Evolutionary conservation across 2,797 vertebrate genomes (phyloP), one percentile per base, ranked within the genome.

Genomic region (Lagorchestes hirsutus): DNA sequence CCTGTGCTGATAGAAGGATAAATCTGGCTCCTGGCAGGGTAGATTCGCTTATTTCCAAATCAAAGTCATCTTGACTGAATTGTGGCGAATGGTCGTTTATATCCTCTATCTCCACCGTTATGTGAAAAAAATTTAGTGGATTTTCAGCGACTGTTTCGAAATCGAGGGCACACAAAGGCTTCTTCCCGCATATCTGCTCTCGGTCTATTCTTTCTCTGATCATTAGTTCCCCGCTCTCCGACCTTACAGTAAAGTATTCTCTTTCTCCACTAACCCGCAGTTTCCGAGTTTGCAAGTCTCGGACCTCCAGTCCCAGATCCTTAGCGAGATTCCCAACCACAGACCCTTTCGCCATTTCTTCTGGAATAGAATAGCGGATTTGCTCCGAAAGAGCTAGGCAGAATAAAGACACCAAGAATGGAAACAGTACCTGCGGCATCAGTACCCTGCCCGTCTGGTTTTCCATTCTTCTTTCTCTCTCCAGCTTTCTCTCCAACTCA

Each of bases 381-480:
- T 94, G 97, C 55, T 67, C 58, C 34, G 98, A 98, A 91, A 98
- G 98, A 59, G 97, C 97, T 95, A 98, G 93, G 96, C 96, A 98
- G 94, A 98, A 97, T 59, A 99, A 98, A 95, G 98, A 97, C 50
- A 98, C 93, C 55, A 93, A 34, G 31, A 97, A 97, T 90, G 98
- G 97, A 98, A 98, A 98, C 95, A 98, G 98, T 97, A 99, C 98
- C 97, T 96, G 97, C 98, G 98, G 57, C 55, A 58, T 40, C 12
- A 58, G 16, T 40, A 16, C 6, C 55, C 74, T 93, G 90, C 55
- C 31, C n/a, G 0, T 90, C 56, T 34, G 46, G 0, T 95, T 92
- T 91, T 28, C 28, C 28, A 56, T 1, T 92, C 58, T 92, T 95
- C 54, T 94, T 92, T 94, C 54, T 93, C 50, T 67, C 62, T 10